Evolutionary conservation across 1,140 invertebrate genomes (phyloP).

Genomic region (Lepidurus couesii): DNA sequence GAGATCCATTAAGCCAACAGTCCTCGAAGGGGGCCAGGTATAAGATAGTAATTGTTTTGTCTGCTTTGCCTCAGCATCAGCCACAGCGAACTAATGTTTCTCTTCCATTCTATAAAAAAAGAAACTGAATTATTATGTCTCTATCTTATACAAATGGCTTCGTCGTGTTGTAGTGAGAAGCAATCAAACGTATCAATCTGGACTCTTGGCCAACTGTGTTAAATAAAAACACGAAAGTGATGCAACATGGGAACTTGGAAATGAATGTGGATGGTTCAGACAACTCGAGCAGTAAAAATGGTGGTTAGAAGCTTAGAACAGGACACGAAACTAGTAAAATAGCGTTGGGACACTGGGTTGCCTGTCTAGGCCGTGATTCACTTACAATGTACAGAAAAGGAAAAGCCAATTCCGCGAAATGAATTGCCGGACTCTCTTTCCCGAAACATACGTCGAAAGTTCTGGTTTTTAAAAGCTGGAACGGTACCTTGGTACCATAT

Average conservation of each 20-base stretch:
- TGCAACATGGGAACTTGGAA: not conserved
- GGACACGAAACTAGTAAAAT: too few species aligned
- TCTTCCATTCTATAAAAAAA: not conserved
- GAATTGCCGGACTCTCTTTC: not conserved
- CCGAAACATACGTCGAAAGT: conserved; percentile 7
- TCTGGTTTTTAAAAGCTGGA: conserved; percentile 14
- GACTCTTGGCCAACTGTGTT: not conserved
- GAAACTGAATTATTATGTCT: not conserved
- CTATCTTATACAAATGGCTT: not conserved
- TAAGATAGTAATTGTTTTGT: not conserved
- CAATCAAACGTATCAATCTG: not conserved
- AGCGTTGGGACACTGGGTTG: too few species aligned
- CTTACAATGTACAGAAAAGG: not conserved
- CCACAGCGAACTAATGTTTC: not conserved
- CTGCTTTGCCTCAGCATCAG: not conserved
- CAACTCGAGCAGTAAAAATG: too few species aligned
- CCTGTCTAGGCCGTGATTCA: not conserved
- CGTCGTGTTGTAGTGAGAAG: not conserved
- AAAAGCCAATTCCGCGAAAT: not conserved
- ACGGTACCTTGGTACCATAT: not conserved
- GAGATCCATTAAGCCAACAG: not conserved
- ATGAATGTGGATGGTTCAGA: not conserved
- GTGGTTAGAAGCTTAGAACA: too few species aligned
- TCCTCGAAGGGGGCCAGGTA: not conserved
- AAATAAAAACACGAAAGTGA: not conserved